Evolutionary conservation across 2,113 vertebrate species (phyloP).

Genomic region (Phaethon lepturus): DNA sequence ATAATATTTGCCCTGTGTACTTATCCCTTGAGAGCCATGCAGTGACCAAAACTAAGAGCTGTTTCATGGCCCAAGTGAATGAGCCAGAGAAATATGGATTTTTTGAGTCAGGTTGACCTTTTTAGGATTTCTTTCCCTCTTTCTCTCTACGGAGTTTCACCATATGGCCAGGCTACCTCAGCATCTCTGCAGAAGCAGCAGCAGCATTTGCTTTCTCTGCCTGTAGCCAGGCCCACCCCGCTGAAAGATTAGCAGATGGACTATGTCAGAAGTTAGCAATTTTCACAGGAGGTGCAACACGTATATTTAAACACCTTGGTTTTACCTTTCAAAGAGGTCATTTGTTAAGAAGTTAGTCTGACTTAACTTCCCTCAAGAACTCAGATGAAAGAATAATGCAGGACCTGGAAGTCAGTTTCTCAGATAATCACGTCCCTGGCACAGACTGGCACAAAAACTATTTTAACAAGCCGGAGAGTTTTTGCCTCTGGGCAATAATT

Average conservation of each 20-base stretch:
- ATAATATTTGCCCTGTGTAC: neutral
- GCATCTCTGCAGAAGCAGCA: neutral
- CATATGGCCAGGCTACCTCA: neutral
- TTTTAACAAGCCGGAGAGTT: neutral
- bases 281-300: neutral
- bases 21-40: neutral
- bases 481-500: neutral
- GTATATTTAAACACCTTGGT: neutral
- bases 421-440: neutral
- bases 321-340: neutral
- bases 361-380: neutral
- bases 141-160: neutral
- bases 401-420: neutral
- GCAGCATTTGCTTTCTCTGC: neutral
- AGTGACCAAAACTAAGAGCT: neutral
- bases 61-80: neutral
- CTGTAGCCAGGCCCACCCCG: neutral
- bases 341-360: neutral
- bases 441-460: neutral
- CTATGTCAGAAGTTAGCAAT: neutral
- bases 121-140: neutral
- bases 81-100: neutral
- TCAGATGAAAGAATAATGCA: neutral
- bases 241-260: neutral
- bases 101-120: neutral